phyloP scores from a whole-genome alignment of 2,888 invertebrate species.

The Agapostemon virescens region DNA sequence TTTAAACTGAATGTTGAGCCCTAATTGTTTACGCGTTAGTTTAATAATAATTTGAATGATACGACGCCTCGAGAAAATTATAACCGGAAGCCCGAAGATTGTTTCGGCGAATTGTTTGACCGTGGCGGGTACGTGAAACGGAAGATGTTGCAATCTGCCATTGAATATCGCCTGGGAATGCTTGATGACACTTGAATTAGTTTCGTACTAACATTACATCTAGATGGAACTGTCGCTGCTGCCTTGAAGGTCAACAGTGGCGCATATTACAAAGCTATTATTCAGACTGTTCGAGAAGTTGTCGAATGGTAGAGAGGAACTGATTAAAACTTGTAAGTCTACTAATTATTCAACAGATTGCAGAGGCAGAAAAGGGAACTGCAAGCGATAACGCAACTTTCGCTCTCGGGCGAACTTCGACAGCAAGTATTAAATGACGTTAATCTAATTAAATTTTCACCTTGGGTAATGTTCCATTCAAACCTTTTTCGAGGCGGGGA shows the following conservation, averaged over 20 bases:
- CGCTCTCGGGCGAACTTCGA: slow-evolving; percentile 15
- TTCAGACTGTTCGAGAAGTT: slow-evolving; percentile 42
- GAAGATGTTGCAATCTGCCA: background rate
- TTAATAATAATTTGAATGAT: background rate
- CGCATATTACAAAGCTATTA: slow-evolving; percentile 56
- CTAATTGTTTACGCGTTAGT: background rate
- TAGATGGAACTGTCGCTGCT: slow-evolving; percentile 23
- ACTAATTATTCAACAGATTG: slow-evolving; percentile 53
- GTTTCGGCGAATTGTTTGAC: background rate
- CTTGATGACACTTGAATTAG: slow-evolving; percentile 51
- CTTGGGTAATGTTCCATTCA: background rate
- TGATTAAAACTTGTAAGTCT: slow-evolving; percentile 54
- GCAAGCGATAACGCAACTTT: slow-evolving; percentile 29
- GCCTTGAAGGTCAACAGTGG: slow-evolving; percentile 25
- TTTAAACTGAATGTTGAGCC: background rate
- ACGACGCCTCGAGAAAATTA: background rate
- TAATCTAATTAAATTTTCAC: slow-evolving; percentile 38
- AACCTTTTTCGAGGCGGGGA: background rate
- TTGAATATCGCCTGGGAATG: background rate
- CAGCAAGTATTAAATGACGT: slow-evolving; percentile 8
- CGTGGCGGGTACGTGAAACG: background rate
- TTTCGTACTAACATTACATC: slow-evolving; percentile 37
- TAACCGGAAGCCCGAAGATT: background rate
- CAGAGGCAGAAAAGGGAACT: slow-evolving; percentile 39
- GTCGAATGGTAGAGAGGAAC: slow-evolving; percentile 44